phyloP scores from a whole-genome alignment of 1,140 invertebrate species.

The Helicorthomorpha holstii region DNA sequence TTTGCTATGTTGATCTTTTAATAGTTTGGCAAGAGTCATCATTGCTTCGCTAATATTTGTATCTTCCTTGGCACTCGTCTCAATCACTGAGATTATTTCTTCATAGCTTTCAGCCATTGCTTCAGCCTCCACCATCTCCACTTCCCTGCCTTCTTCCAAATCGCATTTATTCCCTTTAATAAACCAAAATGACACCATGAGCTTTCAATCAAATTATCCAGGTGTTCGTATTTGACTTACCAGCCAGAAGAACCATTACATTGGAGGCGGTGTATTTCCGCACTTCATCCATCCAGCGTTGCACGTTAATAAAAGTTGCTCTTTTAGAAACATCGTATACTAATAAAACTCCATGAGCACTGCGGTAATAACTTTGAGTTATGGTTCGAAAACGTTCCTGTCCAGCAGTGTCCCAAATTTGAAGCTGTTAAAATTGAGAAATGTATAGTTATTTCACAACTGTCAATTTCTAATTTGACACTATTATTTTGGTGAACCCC shows the following conservation, averaged over 20 bases:
- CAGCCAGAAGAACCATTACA: slow-evolving; percentile 72
- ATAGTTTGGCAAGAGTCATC: slow-evolving; percentile 65
- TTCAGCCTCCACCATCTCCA: slow-evolving; percentile 63
- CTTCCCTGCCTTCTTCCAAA: slow-evolving; percentile 57
- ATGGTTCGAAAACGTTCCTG: slow-evolving; percentile 39
- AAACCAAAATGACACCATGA: too few species aligned
- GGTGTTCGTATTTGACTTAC: slow-evolving; percentile 36
- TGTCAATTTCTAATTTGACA: too few species aligned
- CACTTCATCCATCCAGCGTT: slow-evolving; percentile 89
- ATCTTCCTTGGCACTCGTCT: slow-evolving; percentile 85
- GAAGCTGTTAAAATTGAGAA: slow-evolving; percentile 53
- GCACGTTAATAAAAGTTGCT: slow-evolving; percentile 69
- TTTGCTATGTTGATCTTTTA: slow-evolving; percentile 40
- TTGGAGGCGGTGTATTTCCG: slow-evolving; percentile 76
- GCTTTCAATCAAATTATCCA: too few species aligned
- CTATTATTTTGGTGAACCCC: too few species aligned
- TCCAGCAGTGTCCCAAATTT: slow-evolving; percentile 51
- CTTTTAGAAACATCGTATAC: slow-evolving; percentile 90
- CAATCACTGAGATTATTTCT: slow-evolving; percentile 64
- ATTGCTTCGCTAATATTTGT: slow-evolving; percentile 86
- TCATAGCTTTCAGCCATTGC: slow-evolving; percentile 65
- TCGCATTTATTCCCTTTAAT: slow-evolving; percentile 68
- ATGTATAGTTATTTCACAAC: too few species aligned
- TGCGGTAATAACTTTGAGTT: slow-evolving; percentile 40
- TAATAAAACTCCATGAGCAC: slow-evolving; percentile 38